These are phyloP conservation scores for Automeris io DNA, from an alignment of 2,888 invertebrate species.

Conservation along the genomic window DNA sequence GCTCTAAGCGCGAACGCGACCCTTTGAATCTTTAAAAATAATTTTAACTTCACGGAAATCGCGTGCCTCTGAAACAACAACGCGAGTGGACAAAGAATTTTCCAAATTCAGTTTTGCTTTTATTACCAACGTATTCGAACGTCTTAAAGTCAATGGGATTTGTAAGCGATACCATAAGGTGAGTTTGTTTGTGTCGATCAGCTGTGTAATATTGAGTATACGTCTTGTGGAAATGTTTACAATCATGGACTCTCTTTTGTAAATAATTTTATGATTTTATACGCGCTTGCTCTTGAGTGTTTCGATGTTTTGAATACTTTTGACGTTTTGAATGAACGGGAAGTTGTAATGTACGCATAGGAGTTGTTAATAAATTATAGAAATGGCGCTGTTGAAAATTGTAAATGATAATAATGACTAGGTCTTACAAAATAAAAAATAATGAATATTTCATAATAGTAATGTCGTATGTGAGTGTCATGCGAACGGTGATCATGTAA, in stretches of 20 bases:
- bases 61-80: conserved; percentile 34
- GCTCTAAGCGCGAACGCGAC: conserved; percentile 39
- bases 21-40: conserved; percentile 47
- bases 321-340: conserved; percentile 11
- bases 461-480: too few relatives aligned
- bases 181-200: conserved; percentile 57
- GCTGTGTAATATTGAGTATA: conserved; percentile 37
- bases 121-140: conserved; percentile 27
- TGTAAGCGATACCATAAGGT: conserved; percentile 43
- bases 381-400: not conserved
- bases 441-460: too few relatives aligned
- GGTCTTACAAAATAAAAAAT: too few relatives aligned
- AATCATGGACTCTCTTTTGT: conserved; percentile 11
- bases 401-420: too few relatives aligned
- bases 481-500: too few relatives aligned
- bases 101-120: conserved; percentile 2
- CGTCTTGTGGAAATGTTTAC: conserved; percentile 21
- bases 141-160: conserved; percentile 41
- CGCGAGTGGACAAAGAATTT: conserved; percentile 39
- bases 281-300: conserved; percentile 7
- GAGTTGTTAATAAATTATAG: not conserved
- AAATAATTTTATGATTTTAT: conserved; percentile 5
- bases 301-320: conserved; percentile 8
- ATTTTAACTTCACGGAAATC: conserved; percentile 60
- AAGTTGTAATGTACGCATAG: conserved; percentile 17